Conservation (phyloP, 2,888 invertebrate genomes). For the Linnaemya vulpina region DNA sequence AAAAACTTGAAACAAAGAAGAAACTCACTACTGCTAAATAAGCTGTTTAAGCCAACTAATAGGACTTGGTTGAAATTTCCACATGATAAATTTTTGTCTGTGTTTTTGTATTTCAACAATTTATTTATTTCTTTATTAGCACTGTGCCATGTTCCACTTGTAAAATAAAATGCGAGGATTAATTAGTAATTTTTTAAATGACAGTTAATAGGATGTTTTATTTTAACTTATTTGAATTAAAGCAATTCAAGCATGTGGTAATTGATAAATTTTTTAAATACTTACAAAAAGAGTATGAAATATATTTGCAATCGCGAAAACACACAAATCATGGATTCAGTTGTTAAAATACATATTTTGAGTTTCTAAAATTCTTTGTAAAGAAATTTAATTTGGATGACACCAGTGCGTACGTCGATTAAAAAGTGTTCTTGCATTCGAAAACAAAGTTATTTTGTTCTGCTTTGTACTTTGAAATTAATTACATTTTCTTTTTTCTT, state of each 20-base stretch:
- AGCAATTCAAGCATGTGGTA: not conserved
- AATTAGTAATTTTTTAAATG: constrained; percentile 57
- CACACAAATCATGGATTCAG: not conserved
- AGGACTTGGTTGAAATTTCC: constrained; percentile 63
- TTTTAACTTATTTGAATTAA: constrained; percentile 2
- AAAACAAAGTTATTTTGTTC: no score
- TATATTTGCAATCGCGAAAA: no score
- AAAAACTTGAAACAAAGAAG: constrained; percentile 47
- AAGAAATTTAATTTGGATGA: no score
- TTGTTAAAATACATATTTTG: not conserved
- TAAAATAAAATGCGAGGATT: constrained; percentile 39
- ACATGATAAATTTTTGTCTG: constrained; percentile 62
- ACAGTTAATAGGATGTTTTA: not conserved
- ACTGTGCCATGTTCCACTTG: constrained; percentile 22
- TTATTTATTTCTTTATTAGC: constrained; percentile 20
- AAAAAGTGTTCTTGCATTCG: no score
- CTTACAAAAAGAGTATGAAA: not conserved
- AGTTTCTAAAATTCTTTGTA: no score
- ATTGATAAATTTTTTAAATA: not conserved
- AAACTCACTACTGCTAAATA: constrained; percentile 45
- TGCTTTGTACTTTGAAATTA: no score
- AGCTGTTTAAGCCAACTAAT: constrained; percentile 59
- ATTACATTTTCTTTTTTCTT: no score
- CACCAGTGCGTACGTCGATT: no score
- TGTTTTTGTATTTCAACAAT: constrained; percentile 38